A percentile compares a stretch with the other conserved stretches of the same genome.
Conservation (phyloP, 1,140 invertebrate genomes). For the Drosophila pectinifera region DNA sequence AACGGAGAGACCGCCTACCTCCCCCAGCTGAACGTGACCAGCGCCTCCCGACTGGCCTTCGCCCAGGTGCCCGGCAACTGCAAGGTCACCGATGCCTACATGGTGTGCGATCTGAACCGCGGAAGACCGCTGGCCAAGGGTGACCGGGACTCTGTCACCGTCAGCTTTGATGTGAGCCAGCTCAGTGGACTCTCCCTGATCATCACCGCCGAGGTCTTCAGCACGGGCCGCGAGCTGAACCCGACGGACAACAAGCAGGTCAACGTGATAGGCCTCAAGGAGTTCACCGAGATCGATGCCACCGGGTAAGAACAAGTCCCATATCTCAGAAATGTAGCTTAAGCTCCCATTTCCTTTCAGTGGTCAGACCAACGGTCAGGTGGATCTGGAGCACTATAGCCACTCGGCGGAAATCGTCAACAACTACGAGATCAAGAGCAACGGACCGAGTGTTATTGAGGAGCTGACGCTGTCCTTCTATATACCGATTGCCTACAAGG, state of each 20-base stretch:
- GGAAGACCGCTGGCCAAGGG: conserved; percentile 69
- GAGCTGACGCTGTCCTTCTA: conserved; percentile 66
- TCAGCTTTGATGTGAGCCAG: conserved; percentile 83
- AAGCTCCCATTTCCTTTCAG: conserved; percentile 24
- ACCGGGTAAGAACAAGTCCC: conserved; percentile 75
- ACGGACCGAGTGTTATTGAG: conserved; percentile 77
- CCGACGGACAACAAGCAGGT: conserved; percentile 66
- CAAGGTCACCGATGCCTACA: conserved; percentile 50
- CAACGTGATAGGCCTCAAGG: conserved; percentile 79
- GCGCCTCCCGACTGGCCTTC: conserved; percentile 76
- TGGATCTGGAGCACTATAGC: conserved; percentile 73
- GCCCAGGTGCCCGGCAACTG: conserved; percentile 85
- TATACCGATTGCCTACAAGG: conserved; percentile 78
- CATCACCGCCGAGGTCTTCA: conserved; percentile 79
- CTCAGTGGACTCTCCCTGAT: conserved; percentile 63
- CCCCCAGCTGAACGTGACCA: conserved; percentile 82
- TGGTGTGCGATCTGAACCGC: conserved; percentile 79
- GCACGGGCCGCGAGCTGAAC: conserved; percentile 84
- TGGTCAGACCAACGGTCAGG: conserved; percentile 59
- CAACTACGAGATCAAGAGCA: conserved; percentile 80
- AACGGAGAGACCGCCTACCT: conserved; percentile 85
- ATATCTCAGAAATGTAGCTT: too few relatives aligned
- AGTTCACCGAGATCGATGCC: conserved; percentile 84
- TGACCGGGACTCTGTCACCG: conserved; percentile 64
- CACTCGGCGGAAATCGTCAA: conserved; percentile 68